Conservation (phyloP, 1,140 invertebrate species). For the Pristionchus pacificus region DNA sequence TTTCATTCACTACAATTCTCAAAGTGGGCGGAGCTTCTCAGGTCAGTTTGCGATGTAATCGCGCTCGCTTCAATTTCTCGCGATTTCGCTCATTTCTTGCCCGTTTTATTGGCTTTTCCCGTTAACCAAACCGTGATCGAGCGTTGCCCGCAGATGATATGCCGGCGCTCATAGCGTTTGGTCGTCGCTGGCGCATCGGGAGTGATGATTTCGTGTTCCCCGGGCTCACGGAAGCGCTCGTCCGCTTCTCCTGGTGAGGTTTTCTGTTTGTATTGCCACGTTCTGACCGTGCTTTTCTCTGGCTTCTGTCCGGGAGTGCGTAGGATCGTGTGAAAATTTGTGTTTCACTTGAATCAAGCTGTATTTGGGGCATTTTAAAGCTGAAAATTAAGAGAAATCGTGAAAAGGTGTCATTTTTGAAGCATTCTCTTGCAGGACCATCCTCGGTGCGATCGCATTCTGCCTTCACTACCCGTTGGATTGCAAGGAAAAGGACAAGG, state of each 20-base stretch:
- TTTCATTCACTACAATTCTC: too few species aligned
- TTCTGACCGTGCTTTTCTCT: neutral
- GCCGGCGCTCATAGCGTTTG: slow-evolving; percentile 48
- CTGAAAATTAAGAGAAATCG: too few species aligned
- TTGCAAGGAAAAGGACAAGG: slow-evolving; percentile 25
- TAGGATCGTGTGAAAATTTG: too few species aligned
- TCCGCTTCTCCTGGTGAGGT: slow-evolving; percentile 44
- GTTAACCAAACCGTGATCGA: too few species aligned
- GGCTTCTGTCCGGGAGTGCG: slow-evolving; percentile 3
- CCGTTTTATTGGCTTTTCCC: too few species aligned
- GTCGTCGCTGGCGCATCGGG: slow-evolving; percentile 47
- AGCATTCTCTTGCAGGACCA: neutral
- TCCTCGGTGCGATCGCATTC: neutral
- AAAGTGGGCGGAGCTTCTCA: too few species aligned
- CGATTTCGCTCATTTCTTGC: too few species aligned
- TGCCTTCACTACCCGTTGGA: slow-evolving; percentile 32
- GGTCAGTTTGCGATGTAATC: too few species aligned
- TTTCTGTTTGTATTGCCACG: neutral
- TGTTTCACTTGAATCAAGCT: too few species aligned
- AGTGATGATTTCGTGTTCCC: slow-evolving; percentile 53
- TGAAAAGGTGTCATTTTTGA: too few species aligned
- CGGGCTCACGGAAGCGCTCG: slow-evolving; percentile 42
- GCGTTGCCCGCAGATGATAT: slow-evolving; percentile 33
- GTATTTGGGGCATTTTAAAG: too few species aligned
- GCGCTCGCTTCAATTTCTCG: too few species aligned